Base-by-base conservation (phyloP, 2,113 vertebrate species). In the Takifugu flavidus region DNA sequence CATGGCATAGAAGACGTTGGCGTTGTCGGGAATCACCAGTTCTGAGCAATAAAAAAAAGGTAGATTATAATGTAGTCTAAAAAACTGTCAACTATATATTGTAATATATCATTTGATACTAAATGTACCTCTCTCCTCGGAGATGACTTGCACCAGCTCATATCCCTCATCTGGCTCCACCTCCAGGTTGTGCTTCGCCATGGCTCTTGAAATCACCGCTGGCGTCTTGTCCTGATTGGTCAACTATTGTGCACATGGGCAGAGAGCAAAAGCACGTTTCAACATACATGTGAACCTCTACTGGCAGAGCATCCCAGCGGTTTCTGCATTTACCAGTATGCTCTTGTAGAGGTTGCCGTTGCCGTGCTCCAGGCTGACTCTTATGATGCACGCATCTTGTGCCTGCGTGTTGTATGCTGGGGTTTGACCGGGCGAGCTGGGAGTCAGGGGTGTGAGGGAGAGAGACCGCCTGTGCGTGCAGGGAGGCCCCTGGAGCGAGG, bases 1-100 rank as follows among this genome's bases (percentile, higher is more conserved):
- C 95, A 98, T 98, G 85, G 93, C 95, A 0, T 97, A 98, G 60
- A 96, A 98, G 27, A 98, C 95, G 0, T 98, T 98, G 54, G 93
- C 95, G 0, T 93, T 93, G 44, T 91, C 89, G 0, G 95, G 96
- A 65, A 98, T 93, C 72, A 94, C 90, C 13, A 98, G 88, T 72
- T 97, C 96, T 98, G 84, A n/a, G 44, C 3, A 14, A 46, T 1
- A 31, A 50, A 4, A 26, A 26, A 15, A 46, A 20, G 13, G 2
- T 13, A 7, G 3, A 62, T 53, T 27, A 13, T 28, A 5, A 8
- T 53, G 6, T 28, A 13, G 5, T 8, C 54, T 47, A 1, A 15
- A 15, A 14, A 15, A 5, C 13, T 47, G 45, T 47, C 5, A 14
- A 47, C 13, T 13, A 47, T 13, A n/a, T n/a, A 1, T 25, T 20